Conservation (phyloP, 2,113 vertebrate genomes). For the Aptenodytes forsteri region DNA sequence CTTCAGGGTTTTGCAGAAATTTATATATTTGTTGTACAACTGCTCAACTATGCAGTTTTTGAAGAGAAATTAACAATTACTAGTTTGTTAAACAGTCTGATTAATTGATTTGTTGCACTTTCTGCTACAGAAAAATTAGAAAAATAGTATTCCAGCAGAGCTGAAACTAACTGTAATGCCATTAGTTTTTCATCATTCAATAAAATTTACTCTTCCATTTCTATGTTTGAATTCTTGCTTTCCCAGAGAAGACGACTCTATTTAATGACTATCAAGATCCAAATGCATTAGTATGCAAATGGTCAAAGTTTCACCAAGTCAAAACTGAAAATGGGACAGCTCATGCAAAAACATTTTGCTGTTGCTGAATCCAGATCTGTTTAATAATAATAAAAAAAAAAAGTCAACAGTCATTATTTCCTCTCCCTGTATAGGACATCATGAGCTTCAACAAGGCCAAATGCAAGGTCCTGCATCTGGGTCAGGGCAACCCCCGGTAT, state of each 20-base stretch:
- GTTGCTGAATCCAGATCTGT: neutral
- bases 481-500: fast-evolving
- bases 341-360: neutral
- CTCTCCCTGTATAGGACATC: neutral
- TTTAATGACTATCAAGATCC: neutral
- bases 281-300: neutral
- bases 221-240: conserved; percentile 30
- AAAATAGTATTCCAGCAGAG: conserved; percentile 63
- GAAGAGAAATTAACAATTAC: conserved; percentile 35
- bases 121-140: conserved; percentile 61
- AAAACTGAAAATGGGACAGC: neutral
- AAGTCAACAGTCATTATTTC: neutral
- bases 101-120: conserved; percentile 46
- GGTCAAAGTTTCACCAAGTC: neutral
- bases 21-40: conserved; percentile 67
- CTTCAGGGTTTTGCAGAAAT: conserved; percentile 73
- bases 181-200: conserved; percentile 77
- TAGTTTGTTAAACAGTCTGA: conserved; percentile 60
- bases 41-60: conserved; percentile 73
- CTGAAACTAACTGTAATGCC: conserved; percentile 53
- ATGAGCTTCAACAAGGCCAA: neutral
- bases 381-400: neutral
- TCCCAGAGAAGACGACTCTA: neutral
- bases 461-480: neutral
- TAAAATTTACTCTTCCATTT: conserved; percentile 83